These are phyloP conservation scores for Agrypnia vestita DNA, from an alignment of 1,140 invertebrate genomes.

Conservation along the genomic window DNA sequence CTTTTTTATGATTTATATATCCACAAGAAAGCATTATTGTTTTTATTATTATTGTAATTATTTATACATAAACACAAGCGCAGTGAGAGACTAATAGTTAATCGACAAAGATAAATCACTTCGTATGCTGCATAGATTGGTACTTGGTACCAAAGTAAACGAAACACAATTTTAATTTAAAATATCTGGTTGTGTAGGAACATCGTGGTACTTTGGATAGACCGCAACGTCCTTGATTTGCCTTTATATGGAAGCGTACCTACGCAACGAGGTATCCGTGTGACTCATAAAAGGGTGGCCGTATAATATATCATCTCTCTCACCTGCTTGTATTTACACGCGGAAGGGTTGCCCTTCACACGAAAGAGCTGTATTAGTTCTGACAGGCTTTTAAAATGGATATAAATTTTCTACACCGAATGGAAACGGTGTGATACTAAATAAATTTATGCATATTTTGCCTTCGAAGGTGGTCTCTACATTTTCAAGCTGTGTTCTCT, in stretches of 20 bases:
- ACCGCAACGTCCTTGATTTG: constrained; percentile 17
- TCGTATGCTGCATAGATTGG: too few species aligned
- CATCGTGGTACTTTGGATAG: not conserved
- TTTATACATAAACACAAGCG: too few species aligned
- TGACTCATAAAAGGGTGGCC: constrained; percentile 6
- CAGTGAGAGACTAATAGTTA: too few species aligned
- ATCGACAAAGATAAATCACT: too few species aligned
- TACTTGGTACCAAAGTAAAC: too few species aligned
- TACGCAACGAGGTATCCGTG: not conserved
- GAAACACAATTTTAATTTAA: too few species aligned
- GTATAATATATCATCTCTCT: constrained; percentile 33
- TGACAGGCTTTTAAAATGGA: constrained; percentile 27
- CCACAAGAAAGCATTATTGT: too few species aligned
- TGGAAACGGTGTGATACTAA: constrained; percentile 32
- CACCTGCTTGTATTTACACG: constrained; percentile 19
- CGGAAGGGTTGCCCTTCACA: constrained; percentile 12
- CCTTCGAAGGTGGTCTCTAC: constrained; percentile 7
- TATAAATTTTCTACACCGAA: constrained; percentile 14
- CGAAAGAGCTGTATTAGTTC: constrained; percentile 25
- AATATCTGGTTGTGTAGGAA: not conserved
- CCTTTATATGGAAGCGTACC: not conserved
- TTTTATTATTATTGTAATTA: too few species aligned
- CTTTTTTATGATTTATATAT: too few species aligned
- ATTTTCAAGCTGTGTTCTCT: too few species aligned
- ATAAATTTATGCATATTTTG: not conserved